phyloP scores from a whole-genome alignment of 1,140 invertebrate genomes.

The Arion vulgaris region DNA sequence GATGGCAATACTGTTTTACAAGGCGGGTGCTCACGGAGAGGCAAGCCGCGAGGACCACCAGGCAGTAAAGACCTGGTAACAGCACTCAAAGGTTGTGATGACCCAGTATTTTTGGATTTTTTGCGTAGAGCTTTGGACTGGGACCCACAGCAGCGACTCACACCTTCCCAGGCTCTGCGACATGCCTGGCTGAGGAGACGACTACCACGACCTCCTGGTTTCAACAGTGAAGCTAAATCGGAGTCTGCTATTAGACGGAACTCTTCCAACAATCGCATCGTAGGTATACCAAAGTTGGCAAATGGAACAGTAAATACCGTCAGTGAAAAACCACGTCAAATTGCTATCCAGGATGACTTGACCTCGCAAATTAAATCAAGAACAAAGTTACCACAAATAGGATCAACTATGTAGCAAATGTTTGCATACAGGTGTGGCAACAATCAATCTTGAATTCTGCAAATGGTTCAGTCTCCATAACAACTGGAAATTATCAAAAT shows the following conservation, averaged over 20 bases:
- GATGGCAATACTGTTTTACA: slow-evolving; percentile 90
- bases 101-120: slow-evolving; percentile 96
- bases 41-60: slow-evolving; percentile 95
- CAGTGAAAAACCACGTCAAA: slow-evolving; percentile 61
- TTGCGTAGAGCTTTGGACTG: slow-evolving; percentile 94
- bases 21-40: slow-evolving; percentile 90
- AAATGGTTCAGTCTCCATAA: too few species aligned
- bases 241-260: slow-evolving; percentile 61
- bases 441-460: too few species aligned
- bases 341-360: slow-evolving; percentile 62
- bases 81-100: slow-evolving; percentile 95
- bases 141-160: slow-evolving; percentile 94
- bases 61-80: slow-evolving; percentile 90
- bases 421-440: too few species aligned
- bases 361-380: slow-evolving; percentile 58
- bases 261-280: slow-evolving; percentile 57
- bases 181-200: slow-evolving; percentile 94
- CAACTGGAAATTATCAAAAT: too few species aligned
- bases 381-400: slow-evolving; percentile 71
- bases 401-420: slow-evolving; percentile 63
- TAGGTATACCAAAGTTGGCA: slow-evolving; percentile 58
- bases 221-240: slow-evolving; percentile 55
- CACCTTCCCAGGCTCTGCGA: slow-evolving; percentile 89
- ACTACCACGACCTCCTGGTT: slow-evolving; percentile 85
- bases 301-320: slow-evolving; percentile 49